Evolutionary conservation across 2,113 vertebrate species (phyloP).

Genomic region (Cephalophus harveyi): DNA sequence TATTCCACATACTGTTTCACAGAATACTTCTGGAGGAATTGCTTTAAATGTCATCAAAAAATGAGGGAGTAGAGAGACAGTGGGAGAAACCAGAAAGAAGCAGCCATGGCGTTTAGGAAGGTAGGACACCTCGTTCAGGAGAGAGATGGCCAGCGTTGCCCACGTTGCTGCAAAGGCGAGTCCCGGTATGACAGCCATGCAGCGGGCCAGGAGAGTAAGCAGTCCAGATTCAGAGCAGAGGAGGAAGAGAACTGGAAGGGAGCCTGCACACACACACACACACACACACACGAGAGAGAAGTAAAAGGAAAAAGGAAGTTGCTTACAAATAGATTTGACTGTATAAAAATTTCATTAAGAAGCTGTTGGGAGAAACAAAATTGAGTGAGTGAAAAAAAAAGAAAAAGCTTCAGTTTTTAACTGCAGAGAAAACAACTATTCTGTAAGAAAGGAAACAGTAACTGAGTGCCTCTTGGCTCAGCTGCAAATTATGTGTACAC

Average conservation of each 20-base stretch:
- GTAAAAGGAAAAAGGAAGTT: neutral
- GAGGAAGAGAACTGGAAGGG: neutral
- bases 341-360: neutral
- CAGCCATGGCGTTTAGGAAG: neutral
- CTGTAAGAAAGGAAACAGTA: neutral
- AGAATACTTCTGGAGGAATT: neutral
- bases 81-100: neutral
- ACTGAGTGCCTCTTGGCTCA: neutral
- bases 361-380: neutral
- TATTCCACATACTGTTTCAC: neutral
- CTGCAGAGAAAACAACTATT: neutral
- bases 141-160: neutral
- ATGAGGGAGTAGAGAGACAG: neutral
- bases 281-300: too few relatives aligned
- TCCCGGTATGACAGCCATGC: neutral
- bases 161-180: neutral
- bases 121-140: neutral
- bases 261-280: neutral
- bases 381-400: neutral
- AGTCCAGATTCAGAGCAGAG: neutral
- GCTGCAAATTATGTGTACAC: neutral
- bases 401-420: constrained; percentile 1
- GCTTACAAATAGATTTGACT: neutral
- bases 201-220: neutral
- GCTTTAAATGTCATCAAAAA: neutral